phyloP scores from a whole-genome alignment of 1,140 invertebrate genomes.

The Campodea augens region DNA sequence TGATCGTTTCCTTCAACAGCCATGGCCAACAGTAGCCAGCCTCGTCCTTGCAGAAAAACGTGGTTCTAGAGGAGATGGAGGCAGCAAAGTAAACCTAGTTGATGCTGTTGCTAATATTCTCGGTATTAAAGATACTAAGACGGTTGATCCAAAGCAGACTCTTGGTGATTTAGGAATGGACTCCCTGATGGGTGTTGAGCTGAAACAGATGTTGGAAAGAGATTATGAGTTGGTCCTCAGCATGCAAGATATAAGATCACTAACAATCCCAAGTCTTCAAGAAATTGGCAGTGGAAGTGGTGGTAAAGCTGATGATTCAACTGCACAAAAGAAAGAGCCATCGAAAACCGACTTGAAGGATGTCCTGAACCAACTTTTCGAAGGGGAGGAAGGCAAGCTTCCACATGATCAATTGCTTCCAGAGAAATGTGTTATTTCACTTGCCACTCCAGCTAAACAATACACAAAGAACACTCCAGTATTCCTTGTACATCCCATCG shows the following conservation, averaged over 20 bases:
- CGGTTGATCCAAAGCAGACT: conserved; percentile 41
- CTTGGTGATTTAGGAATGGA: conserved; percentile 62
- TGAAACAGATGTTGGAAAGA: conserved; percentile 44
- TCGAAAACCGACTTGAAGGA: conserved; percentile 4
- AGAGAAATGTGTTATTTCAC: conserved; percentile 2
- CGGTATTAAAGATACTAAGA: conserved; percentile 54
- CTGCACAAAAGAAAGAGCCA: conserved; percentile 8
- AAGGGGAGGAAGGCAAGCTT: background rate
- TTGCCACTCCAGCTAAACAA: background rate
- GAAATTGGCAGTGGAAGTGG: conserved; percentile 21
- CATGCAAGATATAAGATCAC: conserved; percentile 34
- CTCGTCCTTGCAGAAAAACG: conserved; percentile 29
- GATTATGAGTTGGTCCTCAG: conserved; percentile 38
- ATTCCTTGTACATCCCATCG: conserved; percentile 38
- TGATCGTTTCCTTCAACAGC: conserved; percentile 21
- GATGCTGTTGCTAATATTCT: conserved; percentile 66
- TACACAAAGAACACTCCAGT: conserved; percentile 12
- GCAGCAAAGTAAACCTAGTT: conserved; percentile 34
- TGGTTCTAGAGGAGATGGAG: conserved; percentile 13
- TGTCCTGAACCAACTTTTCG: background rate
- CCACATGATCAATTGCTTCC: background rate
- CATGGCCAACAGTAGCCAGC: conserved; percentile 33
- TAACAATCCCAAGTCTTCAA: conserved; percentile 30
- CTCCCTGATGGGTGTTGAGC: conserved; percentile 72
- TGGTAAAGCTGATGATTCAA: conserved; percentile 4